Conservation (phyloP, 2,888 invertebrate species). For the Nesidiocoris tenuis region DNA sequence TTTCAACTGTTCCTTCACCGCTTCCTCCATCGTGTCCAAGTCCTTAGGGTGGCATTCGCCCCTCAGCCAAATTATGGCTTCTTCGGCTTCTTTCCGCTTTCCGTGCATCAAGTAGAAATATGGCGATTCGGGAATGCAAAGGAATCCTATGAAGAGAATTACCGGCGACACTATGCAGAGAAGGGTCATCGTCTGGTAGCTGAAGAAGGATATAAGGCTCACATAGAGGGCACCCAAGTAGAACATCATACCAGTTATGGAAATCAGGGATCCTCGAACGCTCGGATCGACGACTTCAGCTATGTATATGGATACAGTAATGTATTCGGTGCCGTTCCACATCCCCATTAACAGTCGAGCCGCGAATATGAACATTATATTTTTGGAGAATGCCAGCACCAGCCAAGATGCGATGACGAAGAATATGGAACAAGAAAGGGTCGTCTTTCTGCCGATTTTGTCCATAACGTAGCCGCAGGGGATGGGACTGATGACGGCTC, state of each 20-base stretch:
- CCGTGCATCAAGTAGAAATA: slow-evolving; percentile 62
- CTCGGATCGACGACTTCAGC: slow-evolving; percentile 50
- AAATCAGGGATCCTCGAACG: slow-evolving; percentile 50
- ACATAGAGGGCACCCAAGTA: slow-evolving; percentile 49
- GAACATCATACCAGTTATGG: slow-evolving; percentile 49
- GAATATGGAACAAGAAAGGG: slow-evolving; percentile 59
- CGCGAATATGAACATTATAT: slow-evolving; percentile 44
- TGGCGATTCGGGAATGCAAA: slow-evolving; percentile 65
- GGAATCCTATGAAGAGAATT: slow-evolving; percentile 53
- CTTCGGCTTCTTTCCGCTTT: slow-evolving; percentile 49
- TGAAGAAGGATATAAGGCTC: slow-evolving; percentile 39
- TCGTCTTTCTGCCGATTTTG: slow-evolving; percentile 60
- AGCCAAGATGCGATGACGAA: slow-evolving; percentile 62
- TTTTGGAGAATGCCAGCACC: slow-evolving; percentile 43
- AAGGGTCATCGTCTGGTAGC: slow-evolving; percentile 34
- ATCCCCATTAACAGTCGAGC: slow-evolving; percentile 49
- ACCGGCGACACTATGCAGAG: slow-evolving; percentile 24
- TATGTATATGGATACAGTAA: slow-evolving; percentile 51
- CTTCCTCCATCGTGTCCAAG: slow-evolving; percentile 39
- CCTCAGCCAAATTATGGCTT: slow-evolving; percentile 43
- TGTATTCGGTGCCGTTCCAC: slow-evolving; percentile 50
- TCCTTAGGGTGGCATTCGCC: slow-evolving; percentile 37
- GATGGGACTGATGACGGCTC: slow-evolving; percentile 50
- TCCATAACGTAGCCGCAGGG: slow-evolving; percentile 61
- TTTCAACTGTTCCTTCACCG: slow-evolving; percentile 44